Percentiles rank a stretch among this genome's conserved stretches.
phyloP scores from a whole-genome alignment of 2,888 invertebrate species.

The Agrotis puta region DNA sequence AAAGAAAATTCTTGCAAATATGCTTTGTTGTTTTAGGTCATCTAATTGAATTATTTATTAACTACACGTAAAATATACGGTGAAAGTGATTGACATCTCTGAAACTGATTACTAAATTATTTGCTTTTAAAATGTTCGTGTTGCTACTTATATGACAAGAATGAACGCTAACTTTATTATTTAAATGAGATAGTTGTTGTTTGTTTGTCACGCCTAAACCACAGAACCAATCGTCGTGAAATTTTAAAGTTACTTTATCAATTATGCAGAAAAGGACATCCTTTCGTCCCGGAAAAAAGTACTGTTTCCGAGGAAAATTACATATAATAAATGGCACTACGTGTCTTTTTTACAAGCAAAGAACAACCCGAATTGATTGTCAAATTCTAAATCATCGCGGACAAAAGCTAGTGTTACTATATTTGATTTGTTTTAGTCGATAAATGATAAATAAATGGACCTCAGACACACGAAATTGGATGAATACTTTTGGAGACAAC shows the following conservation, averaged over 20 bases:
- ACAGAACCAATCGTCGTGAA: too few species aligned
- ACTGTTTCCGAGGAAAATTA: too few species aligned
- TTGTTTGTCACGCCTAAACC: too few species aligned
- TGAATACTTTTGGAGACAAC: neutral
- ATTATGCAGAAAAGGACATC: too few species aligned
- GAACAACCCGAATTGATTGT: too few species aligned
- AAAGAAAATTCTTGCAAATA: constrained; percentile 14
- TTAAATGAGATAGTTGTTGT: too few species aligned
- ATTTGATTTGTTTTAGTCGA: neutral
- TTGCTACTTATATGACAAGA: constrained; percentile 11
- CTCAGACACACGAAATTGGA: neutral
- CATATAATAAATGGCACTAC: too few species aligned
- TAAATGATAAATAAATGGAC: neutral
- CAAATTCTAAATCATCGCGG: too few species aligned
- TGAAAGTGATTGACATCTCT: constrained; percentile 60
- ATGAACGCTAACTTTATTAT: neutral
- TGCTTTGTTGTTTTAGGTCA: constrained; percentile 56
- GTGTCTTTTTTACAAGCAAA: too few species aligned
- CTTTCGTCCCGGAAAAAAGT: too few species aligned
- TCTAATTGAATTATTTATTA: constrained; percentile 60
- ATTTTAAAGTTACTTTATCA: too few species aligned
- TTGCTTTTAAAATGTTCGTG: constrained; percentile 37
- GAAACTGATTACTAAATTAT: constrained; percentile 60
- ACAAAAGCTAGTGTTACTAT: too few species aligned
- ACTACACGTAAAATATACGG: constrained; percentile 49